Evolutionary conservation across 30 jellyfish, hydroid and myxozoan species (phyloP).

Genomic region (Aurelia aurita complex sp. Pacific): DNA sequence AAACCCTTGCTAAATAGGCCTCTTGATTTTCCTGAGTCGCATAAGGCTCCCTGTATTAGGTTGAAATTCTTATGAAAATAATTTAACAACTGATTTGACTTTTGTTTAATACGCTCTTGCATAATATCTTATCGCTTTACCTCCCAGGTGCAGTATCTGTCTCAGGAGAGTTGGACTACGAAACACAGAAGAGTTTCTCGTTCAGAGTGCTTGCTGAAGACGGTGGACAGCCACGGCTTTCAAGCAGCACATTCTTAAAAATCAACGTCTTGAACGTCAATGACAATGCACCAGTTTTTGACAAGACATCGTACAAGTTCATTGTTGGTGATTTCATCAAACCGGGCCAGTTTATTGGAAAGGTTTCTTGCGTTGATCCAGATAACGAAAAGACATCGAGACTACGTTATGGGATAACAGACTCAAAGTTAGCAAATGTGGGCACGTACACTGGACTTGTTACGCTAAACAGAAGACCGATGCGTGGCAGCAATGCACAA

Average conservation of each 20-base stretch:
- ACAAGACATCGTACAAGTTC: constrained; percentile 42
- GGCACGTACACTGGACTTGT: constrained; percentile 66
- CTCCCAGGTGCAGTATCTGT: constrained; percentile 43
- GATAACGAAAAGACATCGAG: constrained; percentile 39
- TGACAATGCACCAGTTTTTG: constrained; percentile 88
- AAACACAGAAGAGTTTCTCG: constrained; percentile 43
- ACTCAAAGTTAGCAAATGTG: constrained; percentile 59
- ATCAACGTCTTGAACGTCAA: constrained; percentile 72
- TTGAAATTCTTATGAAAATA: too few relatives aligned
- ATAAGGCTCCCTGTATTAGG: too few relatives aligned
- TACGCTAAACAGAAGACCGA: constrained; percentile 64
- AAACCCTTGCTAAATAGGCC: too few relatives aligned
- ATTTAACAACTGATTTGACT: too few relatives aligned
- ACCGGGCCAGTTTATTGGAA: constrained; percentile 88
- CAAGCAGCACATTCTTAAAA: constrained; percentile 71
- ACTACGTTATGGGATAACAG: constrained; percentile 63
- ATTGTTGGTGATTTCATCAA: constrained; percentile 56
- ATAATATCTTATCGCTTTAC: too few relatives aligned
- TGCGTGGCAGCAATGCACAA: constrained; percentile 41
- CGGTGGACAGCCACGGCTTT: constrained; percentile 73
- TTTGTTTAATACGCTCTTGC: too few relatives aligned
- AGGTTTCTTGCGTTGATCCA: constrained; percentile 77
- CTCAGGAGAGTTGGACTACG: constrained; percentile 71
- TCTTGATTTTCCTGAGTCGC: too few relatives aligned
- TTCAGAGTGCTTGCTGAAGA: constrained; percentile 72